Percentiles rank a stretch among this genome's conserved stretches.
phyloP scores from a whole-genome alignment of 2,113 vertebrate genomes.

The Sphaerodactylus townsendi region DNA sequence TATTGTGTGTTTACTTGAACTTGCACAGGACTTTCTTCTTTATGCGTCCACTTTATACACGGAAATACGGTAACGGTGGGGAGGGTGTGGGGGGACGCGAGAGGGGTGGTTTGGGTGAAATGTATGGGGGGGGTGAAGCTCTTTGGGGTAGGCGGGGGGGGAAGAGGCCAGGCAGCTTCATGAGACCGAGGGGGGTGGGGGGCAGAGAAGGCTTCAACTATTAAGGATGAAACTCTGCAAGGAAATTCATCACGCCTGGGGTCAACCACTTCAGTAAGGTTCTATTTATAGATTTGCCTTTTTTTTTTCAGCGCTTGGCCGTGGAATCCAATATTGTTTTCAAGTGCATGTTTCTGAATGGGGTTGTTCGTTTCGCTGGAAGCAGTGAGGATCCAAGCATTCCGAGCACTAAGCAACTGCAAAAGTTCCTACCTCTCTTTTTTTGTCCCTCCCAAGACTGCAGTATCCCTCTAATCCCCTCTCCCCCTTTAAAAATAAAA shows the following conservation, averaged over 20 bases:
- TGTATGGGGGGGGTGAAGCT: neutral
- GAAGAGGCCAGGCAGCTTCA: slow-evolving; percentile 42
- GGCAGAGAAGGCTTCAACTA: neutral
- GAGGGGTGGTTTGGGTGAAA: neutral
- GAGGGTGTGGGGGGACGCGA: neutral
- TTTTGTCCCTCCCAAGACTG: slow-evolving; percentile 56
- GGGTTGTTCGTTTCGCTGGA: slow-evolving; percentile 66
- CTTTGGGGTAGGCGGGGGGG: neutral
- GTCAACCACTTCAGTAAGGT: slow-evolving; percentile 71
- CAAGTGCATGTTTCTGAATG: slow-evolving; percentile 69
- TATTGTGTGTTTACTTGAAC: slow-evolving; percentile 85
- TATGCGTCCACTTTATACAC: slow-evolving; percentile 70
- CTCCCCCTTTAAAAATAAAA: slow-evolving; percentile 36
- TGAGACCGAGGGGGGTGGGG: slow-evolving; percentile 19
- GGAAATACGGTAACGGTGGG: slow-evolving; percentile 24
- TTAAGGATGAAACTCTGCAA: slow-evolving; percentile 46
- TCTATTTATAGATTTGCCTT: slow-evolving; percentile 68
- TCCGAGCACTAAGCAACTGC: slow-evolving; percentile 56
- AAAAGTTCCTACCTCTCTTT: slow-evolving; percentile 60
- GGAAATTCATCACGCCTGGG: slow-evolving; percentile 58
- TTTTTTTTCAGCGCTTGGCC: slow-evolving; percentile 67
- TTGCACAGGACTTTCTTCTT: slow-evolving; percentile 77
- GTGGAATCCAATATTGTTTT: slow-evolving; percentile 67
- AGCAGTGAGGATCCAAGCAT: slow-evolving; percentile 54
- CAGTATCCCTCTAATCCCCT: slow-evolving; percentile 26